Evolutionary conservation across 2,888 invertebrate genomes (phyloP).

Genomic region (Pristionchus entomophagus): DNA sequence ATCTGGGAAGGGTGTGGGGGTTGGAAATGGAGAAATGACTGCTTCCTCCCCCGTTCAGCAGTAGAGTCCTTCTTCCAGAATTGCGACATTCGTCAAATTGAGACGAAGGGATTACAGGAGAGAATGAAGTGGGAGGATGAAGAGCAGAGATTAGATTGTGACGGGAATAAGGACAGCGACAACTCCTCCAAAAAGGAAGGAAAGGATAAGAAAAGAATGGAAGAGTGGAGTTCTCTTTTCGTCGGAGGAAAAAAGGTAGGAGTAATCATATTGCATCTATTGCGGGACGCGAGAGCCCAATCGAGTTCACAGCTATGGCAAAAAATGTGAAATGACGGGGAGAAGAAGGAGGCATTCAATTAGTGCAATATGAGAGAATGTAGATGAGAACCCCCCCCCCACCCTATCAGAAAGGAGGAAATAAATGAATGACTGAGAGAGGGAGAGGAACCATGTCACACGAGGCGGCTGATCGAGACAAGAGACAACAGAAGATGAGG

Average conservation of each 20-base stretch:
- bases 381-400: neutral
- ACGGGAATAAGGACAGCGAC: constrained; percentile 30
- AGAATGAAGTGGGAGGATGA: constrained; percentile 2
- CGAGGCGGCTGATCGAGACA: neutral
- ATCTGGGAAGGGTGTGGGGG: neutral
- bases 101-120: constrained; percentile 35
- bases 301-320: constrained; percentile 32
- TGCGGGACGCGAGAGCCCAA: constrained; percentile 14
- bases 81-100: constrained; percentile 38
- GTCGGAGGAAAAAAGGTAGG: constrained; percentile 14
- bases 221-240: too few species aligned
- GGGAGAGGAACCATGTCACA: constrained; percentile 18
- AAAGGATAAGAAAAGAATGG: neutral
- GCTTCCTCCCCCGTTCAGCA: neutral
- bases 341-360: constrained; percentile 14
- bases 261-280: constrained; percentile 37
- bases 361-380: constrained; percentile 34
- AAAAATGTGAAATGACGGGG: neutral
- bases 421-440: neutral
- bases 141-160: constrained; percentile 32
- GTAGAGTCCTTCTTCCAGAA: neutral
- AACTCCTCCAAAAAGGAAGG: constrained; percentile 6
- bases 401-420: neutral
- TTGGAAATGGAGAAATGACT: constrained; percentile 1
- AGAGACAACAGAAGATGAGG: constrained; percentile 34